A percentile compares a stretch with the other conserved stretches of the same genome.
Evolutionary conservation across 2,888 invertebrate species (phyloP).

Genomic region (Sphecodes monilicornis): DNA sequence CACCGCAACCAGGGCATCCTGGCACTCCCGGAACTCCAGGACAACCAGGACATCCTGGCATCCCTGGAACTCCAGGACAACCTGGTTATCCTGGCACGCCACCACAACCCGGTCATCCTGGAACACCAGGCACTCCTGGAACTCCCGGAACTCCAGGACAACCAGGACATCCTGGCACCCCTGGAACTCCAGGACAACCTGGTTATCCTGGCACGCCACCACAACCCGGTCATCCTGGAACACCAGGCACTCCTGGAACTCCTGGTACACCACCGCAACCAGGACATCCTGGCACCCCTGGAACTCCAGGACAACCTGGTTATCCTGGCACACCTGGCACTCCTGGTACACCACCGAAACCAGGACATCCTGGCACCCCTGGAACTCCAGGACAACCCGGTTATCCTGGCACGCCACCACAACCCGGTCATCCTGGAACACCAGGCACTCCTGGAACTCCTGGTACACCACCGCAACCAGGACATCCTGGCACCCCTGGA

Average conservation of each 20-base stretch:
- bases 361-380: too few relatives aligned
- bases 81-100: constrained; percentile 30
- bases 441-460: constrained; percentile 57
- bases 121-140: too few relatives aligned
- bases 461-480: constrained; percentile 32
- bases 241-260: too few relatives aligned
- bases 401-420: constrained; percentile 63
- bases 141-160: constrained; percentile 69
- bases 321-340: too few relatives aligned
- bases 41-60: constrained; percentile 13
- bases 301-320: constrained; percentile 50
- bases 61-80: constrained; percentile 52
- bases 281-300: constrained; percentile 28
- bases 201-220: too few relatives aligned
- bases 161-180: constrained; percentile 20
- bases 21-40: constrained; percentile 71
- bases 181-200: constrained; percentile 57
- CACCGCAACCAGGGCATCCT: constrained; percentile 40
- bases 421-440: constrained; percentile 60
- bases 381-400: constrained; percentile 71
- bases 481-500: constrained; percentile 49
- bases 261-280: constrained; percentile 70
- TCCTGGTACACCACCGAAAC: too few relatives aligned
- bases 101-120: background rate
- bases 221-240: background rate